Conservation (phyloP, 1,140 invertebrate genomes). For the Zaprionus kolodkinae region DNA sequence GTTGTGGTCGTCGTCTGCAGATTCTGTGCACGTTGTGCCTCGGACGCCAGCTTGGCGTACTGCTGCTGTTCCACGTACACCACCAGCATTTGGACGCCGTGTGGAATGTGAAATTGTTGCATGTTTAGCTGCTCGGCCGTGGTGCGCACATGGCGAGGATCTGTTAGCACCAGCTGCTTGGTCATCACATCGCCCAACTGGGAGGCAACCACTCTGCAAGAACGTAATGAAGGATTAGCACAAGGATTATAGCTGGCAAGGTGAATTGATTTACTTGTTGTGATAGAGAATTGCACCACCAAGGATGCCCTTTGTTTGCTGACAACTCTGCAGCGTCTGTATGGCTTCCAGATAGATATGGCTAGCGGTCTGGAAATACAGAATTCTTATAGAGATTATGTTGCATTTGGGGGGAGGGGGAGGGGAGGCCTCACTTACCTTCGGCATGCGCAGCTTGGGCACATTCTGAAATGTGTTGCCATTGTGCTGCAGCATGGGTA, state of each 20-base stretch:
- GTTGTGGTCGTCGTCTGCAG: constrained; percentile 63
- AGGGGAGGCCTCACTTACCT: constrained; percentile 85
- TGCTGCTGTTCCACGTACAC: constrained; percentile 89
- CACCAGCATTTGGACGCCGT: constrained; percentile 91
- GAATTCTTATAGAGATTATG: constrained; percentile 8
- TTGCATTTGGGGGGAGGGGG: constrained; percentile 13
- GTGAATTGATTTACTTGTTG: constrained; percentile 88
- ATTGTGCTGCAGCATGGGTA: constrained; percentile 91
- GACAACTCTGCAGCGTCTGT: constrained; percentile 91
- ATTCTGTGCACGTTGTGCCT: constrained; percentile 75
- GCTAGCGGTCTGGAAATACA: constrained; percentile 88
- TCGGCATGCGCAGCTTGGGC: constrained; percentile 90
- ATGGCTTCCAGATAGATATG: constrained; percentile 92
- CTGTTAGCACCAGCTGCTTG: constrained; percentile 90
- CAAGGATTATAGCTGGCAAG: no score
- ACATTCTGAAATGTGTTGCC: constrained; percentile 92
- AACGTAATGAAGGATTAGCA: neutral
- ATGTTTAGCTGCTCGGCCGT: constrained; percentile 89
- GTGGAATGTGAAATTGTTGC: constrained; percentile 88
- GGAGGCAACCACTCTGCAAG: constrained; percentile 89
- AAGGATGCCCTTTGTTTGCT: constrained; percentile 89
- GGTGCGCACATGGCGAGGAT: constrained; percentile 92
- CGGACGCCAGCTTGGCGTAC: constrained; percentile 85
- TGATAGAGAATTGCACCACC: constrained; percentile 92
- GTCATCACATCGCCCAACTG: constrained; percentile 90